Conservation (phyloP, 1,140 invertebrate genomes). For the Adoxophyes honmai region DNA sequence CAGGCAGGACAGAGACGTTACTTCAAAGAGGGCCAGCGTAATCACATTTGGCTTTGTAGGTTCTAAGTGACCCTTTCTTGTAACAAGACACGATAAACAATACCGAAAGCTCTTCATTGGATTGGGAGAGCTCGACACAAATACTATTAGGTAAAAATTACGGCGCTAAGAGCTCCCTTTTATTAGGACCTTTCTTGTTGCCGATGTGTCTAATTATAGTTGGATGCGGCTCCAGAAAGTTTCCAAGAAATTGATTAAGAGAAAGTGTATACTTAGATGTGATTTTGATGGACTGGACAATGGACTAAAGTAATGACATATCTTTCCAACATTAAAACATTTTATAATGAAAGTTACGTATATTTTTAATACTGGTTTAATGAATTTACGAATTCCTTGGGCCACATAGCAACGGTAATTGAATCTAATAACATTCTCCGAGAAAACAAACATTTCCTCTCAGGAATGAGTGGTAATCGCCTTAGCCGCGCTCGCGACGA, state of each 20-base stretch:
- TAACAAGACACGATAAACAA: slow-evolving; percentile 4
- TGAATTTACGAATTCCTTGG: neutral
- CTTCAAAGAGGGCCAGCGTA: neutral
- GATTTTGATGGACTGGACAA: no score
- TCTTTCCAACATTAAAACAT: no score
- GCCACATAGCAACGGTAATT: neutral
- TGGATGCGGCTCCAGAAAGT: no score
- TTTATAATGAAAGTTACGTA: no score
- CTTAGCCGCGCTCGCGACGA: neutral
- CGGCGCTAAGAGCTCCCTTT: neutral
- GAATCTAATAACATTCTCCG: neutral
- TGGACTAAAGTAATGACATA: no score
- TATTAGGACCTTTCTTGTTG: no score
- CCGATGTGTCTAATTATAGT: no score
- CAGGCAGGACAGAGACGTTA: no score
- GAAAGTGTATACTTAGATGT: no score
- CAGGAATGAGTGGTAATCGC: slow-evolving; percentile 1
- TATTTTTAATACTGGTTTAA: neutral
- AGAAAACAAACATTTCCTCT: slow-evolving; percentile 1
- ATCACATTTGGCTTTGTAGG: slow-evolving; percentile 10
- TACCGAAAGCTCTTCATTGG: neutral
- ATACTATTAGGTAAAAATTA: neutral
- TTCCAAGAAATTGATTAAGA: no score
- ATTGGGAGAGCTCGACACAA: neutral
- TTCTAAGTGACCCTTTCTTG: neutral